Evolutionary conservation across 2,888 invertebrate species (phyloP), one percentile per base, ranked within the genome.

Genomic region (Orchestes rusci): DNA sequence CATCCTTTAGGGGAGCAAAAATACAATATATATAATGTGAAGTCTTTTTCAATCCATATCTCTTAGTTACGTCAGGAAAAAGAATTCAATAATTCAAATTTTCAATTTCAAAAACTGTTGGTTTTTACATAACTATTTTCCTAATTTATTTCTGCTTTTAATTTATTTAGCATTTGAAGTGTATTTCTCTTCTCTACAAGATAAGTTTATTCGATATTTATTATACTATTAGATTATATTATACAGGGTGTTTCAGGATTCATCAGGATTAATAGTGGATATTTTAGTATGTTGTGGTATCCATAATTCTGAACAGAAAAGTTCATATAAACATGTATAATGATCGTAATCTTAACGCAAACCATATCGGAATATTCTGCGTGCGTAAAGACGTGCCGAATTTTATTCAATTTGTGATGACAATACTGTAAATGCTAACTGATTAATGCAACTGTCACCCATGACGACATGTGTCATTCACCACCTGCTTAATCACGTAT

Each of bases 371-470:
- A 5, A 23, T 23, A 23, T 23, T 23, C 23, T 23, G 23, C 23
- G 23, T 23, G 23, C 23, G 23, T 23, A 7, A 23, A 23, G 23
- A 23, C 23, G 7, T 23, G 23, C 23, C 7, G 10, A 5, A 23
- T 23, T 23, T 10, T 23, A 7, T 7, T 7, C 23, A 23, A 23
- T 23, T 23, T 23, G 23, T 10, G 23, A 23, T 23, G 10, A 23
- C 23, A 23, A 23, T 23, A 23, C 23, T 23, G 23, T 23, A 23
- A 23, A 23, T 23, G 23, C 23, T 23, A 23, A 23, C 23, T 23
- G 23, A 23, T 23, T 23, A 23, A 23, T 7, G 23, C 23, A 23
- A 23, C 23, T 23, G 23, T 10, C 23, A 23, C 23, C 23, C 23
- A 23, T 23, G 23, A 23, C 23, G 23, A 23, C 23, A 5, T 23